Evolutionary conservation across 2,113 vertebrate genomes (phyloP).

Genomic region (Euleptes europaea): DNA sequence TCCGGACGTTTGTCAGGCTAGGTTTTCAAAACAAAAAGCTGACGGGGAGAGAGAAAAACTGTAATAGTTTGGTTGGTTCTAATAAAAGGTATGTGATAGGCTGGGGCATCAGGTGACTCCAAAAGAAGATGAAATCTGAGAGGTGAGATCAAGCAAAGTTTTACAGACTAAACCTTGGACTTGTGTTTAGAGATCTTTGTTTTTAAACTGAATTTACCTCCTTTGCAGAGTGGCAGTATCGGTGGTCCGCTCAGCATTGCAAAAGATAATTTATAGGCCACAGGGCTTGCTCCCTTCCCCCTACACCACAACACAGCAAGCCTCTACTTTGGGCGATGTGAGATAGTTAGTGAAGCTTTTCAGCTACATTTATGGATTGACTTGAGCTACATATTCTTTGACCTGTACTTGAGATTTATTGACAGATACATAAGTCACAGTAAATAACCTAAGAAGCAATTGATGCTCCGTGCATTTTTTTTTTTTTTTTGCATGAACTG

Average conservation of each 20-base stretch:
- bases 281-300: slow-evolving; percentile 60
- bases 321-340: slow-evolving; percentile 75
- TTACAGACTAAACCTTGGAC: background rate
- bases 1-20: no score
- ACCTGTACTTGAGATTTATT: slow-evolving; percentile 80
- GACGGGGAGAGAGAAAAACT: no score
- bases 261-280: slow-evolving; percentile 79
- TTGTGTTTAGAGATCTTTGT: background rate
- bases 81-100: background rate
- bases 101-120: background rate
- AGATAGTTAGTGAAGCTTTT: slow-evolving; percentile 74
- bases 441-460: slow-evolving; percentile 77
- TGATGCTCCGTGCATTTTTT: slow-evolving; percentile 65
- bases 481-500: slow-evolving; percentile 56
- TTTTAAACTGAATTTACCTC: background rate
- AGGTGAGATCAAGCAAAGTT: background rate
- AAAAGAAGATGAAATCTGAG: background rate
- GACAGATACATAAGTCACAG: slow-evolving; percentile 78
- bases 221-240: background rate
- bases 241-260: slow-evolving; percentile 35
- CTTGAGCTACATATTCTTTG: slow-evolving; percentile 76
- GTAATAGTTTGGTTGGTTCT: background rate
- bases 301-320: slow-evolving; percentile 51
- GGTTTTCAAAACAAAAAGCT: no score
- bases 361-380: slow-evolving; percentile 78